Base-by-base conservation (phyloP, 1,140 invertebrate genomes). In the Eciton burchellii region DNA sequence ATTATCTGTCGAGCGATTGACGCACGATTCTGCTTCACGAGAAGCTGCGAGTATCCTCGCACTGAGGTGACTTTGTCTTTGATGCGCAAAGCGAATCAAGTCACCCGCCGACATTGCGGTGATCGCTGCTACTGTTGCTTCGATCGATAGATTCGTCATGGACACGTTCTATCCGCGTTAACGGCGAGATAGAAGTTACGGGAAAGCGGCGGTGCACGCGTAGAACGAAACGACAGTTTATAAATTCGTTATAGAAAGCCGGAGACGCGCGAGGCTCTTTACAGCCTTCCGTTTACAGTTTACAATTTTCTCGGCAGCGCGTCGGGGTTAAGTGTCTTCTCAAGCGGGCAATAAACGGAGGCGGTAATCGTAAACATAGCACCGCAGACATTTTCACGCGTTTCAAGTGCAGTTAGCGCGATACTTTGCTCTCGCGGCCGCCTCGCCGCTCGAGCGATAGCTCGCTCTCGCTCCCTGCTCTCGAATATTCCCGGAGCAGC, bases 331-430 rank as follows among this genome's bases (percentile, higher is more conserved):
- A 87, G 66, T 66, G 74, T n/a, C 35, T 62, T 82, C 72, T 65
- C 41, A 45, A 56, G 66, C 60, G 66, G 43, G 29, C 57, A 72
- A 65, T 56, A 76, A 83, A 85, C 66, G 21, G 29, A 83, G 68
- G 62, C 56, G 52, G 82, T 84, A 76, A 82, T 74, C 81, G 81
- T 82, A 86, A 87, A 87, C 70, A 81, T 76, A 72, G 73, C 59
- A n/a, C 19, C 16, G 56, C 73, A 43, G 52, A 57, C 74, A 68
- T 86, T 87, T 87, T 81, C 72, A 84, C 60, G 62, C 85, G 54
- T 71, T 83, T 86, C 74, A 26, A 63, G 60, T 35, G 70, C 71
- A 72, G 72, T 83, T 83, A 85, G 66, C 63, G 72, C 85, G 62
- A 79, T 68, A 76, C 60, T 87, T 52, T 26, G 70, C 54, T 74